These are phyloP conservation scores for Lepus oiostolus DNA, from an alignment of 2,797 vertebrate species.

Conservation along the genomic window DNA sequence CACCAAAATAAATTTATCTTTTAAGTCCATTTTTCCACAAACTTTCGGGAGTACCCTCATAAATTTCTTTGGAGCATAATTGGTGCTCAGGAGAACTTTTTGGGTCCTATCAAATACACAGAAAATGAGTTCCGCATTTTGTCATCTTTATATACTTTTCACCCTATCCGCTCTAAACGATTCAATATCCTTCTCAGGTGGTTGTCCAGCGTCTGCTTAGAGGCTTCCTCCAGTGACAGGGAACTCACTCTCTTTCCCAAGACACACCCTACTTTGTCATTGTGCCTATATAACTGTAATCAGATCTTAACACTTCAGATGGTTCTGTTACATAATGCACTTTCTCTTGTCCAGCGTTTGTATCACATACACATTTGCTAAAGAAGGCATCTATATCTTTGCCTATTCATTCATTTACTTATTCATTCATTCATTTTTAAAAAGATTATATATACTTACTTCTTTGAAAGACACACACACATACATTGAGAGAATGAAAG, in stretches of 20 bases:
- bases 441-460: too few species aligned
- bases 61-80: conserved; percentile 28
- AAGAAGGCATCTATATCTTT: conserved; percentile 32
- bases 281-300: conserved; percentile 27
- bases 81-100: conserved; percentile 51
- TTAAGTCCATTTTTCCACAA: too few species aligned
- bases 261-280: conserved; percentile 39
- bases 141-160: conserved; percentile 46
- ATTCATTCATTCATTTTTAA: conserved; percentile 50
- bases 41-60: neutral
- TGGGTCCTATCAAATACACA: neutral
- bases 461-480: too few species aligned
- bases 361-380: neutral
- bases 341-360: conserved; percentile 2
- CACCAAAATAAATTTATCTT: too few species aligned
- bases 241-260: conserved; percentile 43
- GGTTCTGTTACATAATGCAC: conserved; percentile 36
- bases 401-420: conserved; percentile 21
- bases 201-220: conserved; percentile 53
- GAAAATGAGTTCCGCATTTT: conserved; percentile 41
- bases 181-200: conserved; percentile 56
- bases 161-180: conserved; percentile 4
- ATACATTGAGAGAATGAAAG: too few species aligned
- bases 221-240: conserved; percentile 9
- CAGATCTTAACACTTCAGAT: conserved; percentile 54